Evolutionary conservation across 2,888 invertebrate species (phyloP), one percentile per base, ranked within the genome.

Genomic region (Pollenia amentaria): DNA sequence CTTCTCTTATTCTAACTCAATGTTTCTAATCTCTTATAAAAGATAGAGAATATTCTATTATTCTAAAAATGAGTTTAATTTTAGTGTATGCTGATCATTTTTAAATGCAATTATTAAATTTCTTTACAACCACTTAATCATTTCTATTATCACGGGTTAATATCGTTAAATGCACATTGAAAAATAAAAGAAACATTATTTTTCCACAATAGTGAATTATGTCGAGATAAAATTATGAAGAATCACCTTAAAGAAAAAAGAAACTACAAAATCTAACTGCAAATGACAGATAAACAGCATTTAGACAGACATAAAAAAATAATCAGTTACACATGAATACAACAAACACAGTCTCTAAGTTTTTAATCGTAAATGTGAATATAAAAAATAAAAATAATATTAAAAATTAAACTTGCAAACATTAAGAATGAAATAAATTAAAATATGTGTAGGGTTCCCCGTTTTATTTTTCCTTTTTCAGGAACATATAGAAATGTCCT

Each of bases 231-330:
- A 67, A 46, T 64, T 67, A 77, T 81, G 77, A 75, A 55, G 55
- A 78, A 78, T 75, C 46, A 64, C 53, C 48, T 53, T 57, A 46
- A 44, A 62, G n/a, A n/a, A 38, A 78, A 72, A 62, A 29, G 60
- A 38, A 53, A 64, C 16, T 14, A 9, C 16, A 16, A 60, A 79
- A 80, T 70, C 60, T 86, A 86, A 86, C 76, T 86, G 83, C 79
- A 83, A 76, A 51, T 86, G 86, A 75, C 72, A 79, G 79, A 65
- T 76, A 64, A 83, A 76, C 78, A 75, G 64, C 18, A 75, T 70
- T 83, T 40, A 70, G 29, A 64, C 53, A 64, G 44, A 62, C n/a
- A 12, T n/a, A 55, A 62, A 1, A 55, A 70, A 53, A 60, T 44
- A 70, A 70, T 77, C 76, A 72, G 77, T 77, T 77, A 64, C 38